phyloP scores from a whole-genome alignment of 2,113 vertebrate species.

The Labeo catla region DNA sequence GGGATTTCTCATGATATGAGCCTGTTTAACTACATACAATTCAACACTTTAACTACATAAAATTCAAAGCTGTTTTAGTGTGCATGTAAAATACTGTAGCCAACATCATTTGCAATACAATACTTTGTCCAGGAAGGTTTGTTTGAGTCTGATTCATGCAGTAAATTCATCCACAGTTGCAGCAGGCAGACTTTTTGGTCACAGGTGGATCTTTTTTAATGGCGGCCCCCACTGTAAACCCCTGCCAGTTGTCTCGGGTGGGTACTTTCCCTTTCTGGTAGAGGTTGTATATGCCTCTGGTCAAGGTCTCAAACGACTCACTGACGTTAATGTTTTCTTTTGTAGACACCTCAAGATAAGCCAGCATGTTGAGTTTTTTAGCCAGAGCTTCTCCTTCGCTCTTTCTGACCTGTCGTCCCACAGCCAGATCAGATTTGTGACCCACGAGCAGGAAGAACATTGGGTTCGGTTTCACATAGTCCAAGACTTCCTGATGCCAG shows the following conservation, averaged over 20 bases:
- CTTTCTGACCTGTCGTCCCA: slow-evolving; percentile 39
- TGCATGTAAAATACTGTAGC: background rate
- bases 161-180: slow-evolving; percentile 20
- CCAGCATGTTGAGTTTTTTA: slow-evolving; percentile 52
- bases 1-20: background rate
- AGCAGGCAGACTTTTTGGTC: background rate
- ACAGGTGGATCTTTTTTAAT: background rate
- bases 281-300: slow-evolving; percentile 50
- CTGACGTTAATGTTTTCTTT: slow-evolving; percentile 54
- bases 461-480: slow-evolving; percentile 53
- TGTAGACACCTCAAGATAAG: slow-evolving; percentile 56
- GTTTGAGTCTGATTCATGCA: background rate
- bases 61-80: background rate
- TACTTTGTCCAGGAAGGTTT: background rate
- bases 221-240: slow-evolving; percentile 46
- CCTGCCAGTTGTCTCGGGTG: slow-evolving; percentile 44
- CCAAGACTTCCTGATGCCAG: slow-evolving; percentile 55
- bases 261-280: slow-evolving; percentile 37
- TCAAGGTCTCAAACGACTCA: slow-evolving; percentile 45
- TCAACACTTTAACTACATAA: background rate
- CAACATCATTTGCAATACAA: background rate
- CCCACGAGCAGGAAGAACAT: slow-evolving; percentile 60
- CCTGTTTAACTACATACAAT: background rate
- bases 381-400: slow-evolving; percentile 51
- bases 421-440: slow-evolving; percentile 56